A percentile compares a stretch with the other conserved stretches of the same genome.
Evolutionary conservation across 2,888 invertebrate genomes (phyloP).

Genomic region (Epinotia ramella): DNA sequence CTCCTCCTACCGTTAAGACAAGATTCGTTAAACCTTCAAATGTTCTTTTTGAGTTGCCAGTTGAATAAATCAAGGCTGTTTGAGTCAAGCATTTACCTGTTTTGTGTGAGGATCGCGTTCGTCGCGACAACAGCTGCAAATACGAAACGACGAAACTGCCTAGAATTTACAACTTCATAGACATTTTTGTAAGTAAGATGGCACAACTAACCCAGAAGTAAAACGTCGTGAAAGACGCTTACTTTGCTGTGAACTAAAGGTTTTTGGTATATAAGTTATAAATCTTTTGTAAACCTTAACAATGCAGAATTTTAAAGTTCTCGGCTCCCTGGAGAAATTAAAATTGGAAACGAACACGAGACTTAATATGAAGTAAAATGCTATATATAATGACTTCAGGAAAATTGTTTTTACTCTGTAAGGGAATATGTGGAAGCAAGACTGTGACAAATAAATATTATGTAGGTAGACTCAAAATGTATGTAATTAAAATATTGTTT

Average conservation of each 20-base stretch:
- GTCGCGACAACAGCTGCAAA: neutral
- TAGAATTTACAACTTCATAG: neutral
- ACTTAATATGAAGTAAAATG: constrained; percentile 14
- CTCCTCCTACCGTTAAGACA: no score
- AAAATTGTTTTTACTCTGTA: no score
- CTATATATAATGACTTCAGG: neutral
- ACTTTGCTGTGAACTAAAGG: neutral
- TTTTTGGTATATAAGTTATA: neutral
- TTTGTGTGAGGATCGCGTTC: no score
- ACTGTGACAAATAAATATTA: no score
- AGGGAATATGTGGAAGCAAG: no score
- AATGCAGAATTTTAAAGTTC: constrained; percentile 20
- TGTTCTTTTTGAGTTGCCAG: no score
- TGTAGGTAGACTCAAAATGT: no score
- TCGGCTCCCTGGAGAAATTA: constrained; percentile 29
- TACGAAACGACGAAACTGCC: neutral
- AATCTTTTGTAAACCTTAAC: constrained; percentile 7
- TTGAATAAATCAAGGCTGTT: no score
- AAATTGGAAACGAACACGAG: constrained; percentile 17
- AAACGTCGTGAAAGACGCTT: neutral
- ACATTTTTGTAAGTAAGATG: neutral
- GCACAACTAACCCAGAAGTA: neutral
- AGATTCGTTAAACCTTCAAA: no score
- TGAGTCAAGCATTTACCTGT: no score
- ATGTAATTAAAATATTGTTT: no score